Evolutionary conservation across 2,113 vertebrate species (phyloP).

Genomic region (Ageneiosus marmoratus): DNA sequence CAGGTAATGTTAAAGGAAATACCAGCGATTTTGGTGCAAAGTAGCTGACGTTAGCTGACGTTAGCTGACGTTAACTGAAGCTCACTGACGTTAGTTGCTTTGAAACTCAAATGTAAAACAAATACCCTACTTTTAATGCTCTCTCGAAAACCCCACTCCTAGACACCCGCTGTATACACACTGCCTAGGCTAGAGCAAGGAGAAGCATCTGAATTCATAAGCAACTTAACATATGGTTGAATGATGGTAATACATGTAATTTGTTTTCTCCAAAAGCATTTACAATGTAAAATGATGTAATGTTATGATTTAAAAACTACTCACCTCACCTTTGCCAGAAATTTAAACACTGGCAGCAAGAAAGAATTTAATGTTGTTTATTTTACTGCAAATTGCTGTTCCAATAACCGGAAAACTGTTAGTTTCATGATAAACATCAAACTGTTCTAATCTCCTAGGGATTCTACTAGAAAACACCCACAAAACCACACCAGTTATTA

Average conservation of each 20-base stretch:
- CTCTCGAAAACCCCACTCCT: background rate
- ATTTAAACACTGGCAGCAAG: background rate
- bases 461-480: background rate
- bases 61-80: too few species aligned
- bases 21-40: background rate
- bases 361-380: background rate
- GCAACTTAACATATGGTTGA: background rate
- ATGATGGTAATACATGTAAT: background rate
- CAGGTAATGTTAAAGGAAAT: background rate
- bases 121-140: background rate
- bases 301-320: background rate
- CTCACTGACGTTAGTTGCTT: background rate
- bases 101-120: slow-evolving; percentile 11
- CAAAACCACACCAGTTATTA: background rate
- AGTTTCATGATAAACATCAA: slow-evolving; percentile 4
- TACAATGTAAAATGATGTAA: background rate
- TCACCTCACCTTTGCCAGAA: background rate
- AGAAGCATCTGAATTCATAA: background rate
- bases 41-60: background rate
- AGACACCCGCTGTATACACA: background rate
- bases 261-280: background rate
- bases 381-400: slow-evolving; percentile 2
- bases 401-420: background rate
- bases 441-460: background rate
- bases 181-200: background rate